Evolutionary conservation across 2,888 invertebrate species (phyloP), one percentile per base, ranked within the genome.

Genomic region (Coenonympha glycerion): DNA sequence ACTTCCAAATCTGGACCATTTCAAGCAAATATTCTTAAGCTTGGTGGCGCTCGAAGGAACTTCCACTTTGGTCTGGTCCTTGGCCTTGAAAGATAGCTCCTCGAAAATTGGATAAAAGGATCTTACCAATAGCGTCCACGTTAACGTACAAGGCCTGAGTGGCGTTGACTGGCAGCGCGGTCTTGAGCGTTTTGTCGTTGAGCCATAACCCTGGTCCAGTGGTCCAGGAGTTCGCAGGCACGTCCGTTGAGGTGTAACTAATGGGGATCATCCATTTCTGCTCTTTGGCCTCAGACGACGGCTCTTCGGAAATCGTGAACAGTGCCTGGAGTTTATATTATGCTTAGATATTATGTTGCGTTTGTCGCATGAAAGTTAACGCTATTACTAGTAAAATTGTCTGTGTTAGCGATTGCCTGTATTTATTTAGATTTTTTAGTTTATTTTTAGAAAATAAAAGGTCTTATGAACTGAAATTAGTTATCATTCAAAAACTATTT

Each of bases 211-310:
- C 69, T 0, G 85, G 82, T 11, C 58, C 57, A 0, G 79, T 69
- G 34, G 57, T 65, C 76, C 76, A 69, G 3, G 61, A 39, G 1
- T 59, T 56, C 0, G 47, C 2, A 0, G 71, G 63, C 0, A 67
- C 54, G 41, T 63, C 72, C 37, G 73, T 56, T 0, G 68, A 49
- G 0, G 72, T 64, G 66, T 79, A 86, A 30, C 89, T 90, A 31
- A 92, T 66, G 0, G 92, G 92, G 11, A 92, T 87, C 59, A 88
- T 87, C 92, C 92, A 92, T 0, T 83, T 56, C 47, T 85, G 85
- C 30, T 81, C 71, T 2, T 74, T 76, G 18, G 58, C 64, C 49
- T 44, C 15, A 1, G 31, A 3, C 2, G 31, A 21, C 5, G 13
- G 19, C n/a, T 33, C 44, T 8, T 15, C 22, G 8, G 22, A 21